Percentiles rank a stretch among this genome's conserved stretches.
Evolutionary conservation across 2,113 vertebrate species (phyloP).

Genomic region (Hiodon alosoides): DNA sequence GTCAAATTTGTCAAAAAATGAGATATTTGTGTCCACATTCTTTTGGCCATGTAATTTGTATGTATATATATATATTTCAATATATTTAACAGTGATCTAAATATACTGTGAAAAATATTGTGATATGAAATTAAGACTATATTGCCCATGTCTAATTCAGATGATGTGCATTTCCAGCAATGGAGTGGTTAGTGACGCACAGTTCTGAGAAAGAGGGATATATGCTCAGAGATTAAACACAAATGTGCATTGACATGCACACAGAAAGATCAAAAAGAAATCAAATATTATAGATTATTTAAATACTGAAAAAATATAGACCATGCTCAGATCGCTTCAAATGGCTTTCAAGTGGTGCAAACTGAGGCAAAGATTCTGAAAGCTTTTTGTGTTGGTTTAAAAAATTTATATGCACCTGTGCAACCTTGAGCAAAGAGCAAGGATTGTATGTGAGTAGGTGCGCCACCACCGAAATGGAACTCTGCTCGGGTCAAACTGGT

Average conservation of each 20-base stretch:
- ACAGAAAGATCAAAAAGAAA: slow-evolving; percentile 14
- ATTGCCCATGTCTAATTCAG: slow-evolving; percentile 1
- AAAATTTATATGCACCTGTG: neutral
- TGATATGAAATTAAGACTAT: too few relatives aligned
- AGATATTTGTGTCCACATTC: too few relatives aligned
- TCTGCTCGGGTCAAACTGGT: neutral
- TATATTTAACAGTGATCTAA: too few relatives aligned
- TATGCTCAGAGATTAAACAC: neutral
- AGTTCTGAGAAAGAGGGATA: neutral
- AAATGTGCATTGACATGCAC: neutral
- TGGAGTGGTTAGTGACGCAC: neutral
- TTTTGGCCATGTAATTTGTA: too few relatives aligned
- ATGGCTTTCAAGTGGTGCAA: slow-evolving; percentile 1
- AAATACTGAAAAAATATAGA: slow-evolving; percentile 7
- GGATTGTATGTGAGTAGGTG: neutral
- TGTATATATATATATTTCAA: too few relatives aligned
- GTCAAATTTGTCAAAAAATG: too few relatives aligned
- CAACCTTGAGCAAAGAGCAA: neutral
- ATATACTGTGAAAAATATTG: too few relatives aligned
- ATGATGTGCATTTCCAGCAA: neutral
- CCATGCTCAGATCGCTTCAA: neutral
- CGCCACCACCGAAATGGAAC: neutral
- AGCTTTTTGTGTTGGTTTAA: neutral
- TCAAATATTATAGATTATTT: neutral
- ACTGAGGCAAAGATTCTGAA: neutral